phyloP scores from a whole-genome alignment of 2,113 vertebrate genomes.

The Hoplias malabaricus region DNA sequence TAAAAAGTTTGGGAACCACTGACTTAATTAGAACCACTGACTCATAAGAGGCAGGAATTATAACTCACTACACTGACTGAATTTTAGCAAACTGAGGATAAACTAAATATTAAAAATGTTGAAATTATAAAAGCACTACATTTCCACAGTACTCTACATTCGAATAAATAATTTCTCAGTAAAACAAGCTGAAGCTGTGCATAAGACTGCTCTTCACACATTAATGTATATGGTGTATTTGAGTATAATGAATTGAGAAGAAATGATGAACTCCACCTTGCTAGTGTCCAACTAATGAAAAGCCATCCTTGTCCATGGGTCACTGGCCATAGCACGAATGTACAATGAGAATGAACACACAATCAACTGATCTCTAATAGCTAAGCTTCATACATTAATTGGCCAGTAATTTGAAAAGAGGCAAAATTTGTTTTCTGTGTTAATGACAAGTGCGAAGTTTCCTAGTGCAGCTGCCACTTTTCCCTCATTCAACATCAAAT shows the following conservation, averaged over 20 bases:
- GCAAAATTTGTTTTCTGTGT: constrained; percentile 4
- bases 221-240: constrained; percentile 33
- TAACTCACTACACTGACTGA: too few species aligned
- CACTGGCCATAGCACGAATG: not conserved
- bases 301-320: not conserved
- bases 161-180: constrained; percentile 20
- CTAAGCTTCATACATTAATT: not conserved
- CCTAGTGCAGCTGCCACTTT: constrained; percentile 7
- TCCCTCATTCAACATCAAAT: not conserved
- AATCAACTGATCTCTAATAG: constrained; percentile 15
- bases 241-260: not conserved
- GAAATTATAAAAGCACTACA: too few species aligned
- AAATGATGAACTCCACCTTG: not conserved
- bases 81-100: too few species aligned
- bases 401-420: not conserved
- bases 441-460: not conserved
- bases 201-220: constrained; percentile 2
- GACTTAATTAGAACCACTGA: too few species aligned
- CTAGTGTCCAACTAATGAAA: constrained; percentile 13
- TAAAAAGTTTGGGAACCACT: too few species aligned
- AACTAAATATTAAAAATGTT: too few species aligned
- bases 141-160: too few species aligned
- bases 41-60: too few species aligned
- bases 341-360: constrained; percentile 3
- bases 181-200: constrained; percentile 13